These are phyloP conservation scores for Umimayanthus chanpuru DNA, from an alignment of 92 coral and sea anemone genomes.

Conservation along the genomic window DNA sequence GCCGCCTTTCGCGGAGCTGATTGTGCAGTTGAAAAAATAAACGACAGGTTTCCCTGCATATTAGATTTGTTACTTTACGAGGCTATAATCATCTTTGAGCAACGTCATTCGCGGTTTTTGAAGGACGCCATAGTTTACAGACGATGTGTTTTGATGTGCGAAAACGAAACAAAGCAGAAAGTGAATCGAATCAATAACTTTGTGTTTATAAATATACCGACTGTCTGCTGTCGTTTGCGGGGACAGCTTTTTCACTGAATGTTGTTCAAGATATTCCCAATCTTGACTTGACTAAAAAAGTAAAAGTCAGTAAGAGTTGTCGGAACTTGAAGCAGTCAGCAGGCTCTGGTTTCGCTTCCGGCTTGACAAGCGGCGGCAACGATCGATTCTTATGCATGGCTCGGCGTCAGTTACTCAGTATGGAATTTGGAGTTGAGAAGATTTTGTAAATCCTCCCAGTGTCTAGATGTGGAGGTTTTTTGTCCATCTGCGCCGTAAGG, in stretches of 20 bases:
- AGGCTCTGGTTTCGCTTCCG: neutral
- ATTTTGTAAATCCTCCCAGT: neutral
- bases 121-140: constrained; percentile 6
- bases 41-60: constrained; percentile 41
- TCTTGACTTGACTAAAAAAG: neutral
- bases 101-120: constrained; percentile 21
- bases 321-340: neutral
- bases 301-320: neutral
- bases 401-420: neutral
- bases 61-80: constrained; percentile 14
- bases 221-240: neutral
- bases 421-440: neutral
- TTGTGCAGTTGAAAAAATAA: constrained; percentile 34
- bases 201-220: neutral
- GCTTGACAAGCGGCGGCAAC: neutral
- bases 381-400: neutral
- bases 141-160: constrained; percentile 14
- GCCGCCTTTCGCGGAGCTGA: constrained; percentile 12
- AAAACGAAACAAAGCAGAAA: neutral
- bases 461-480: neutral
- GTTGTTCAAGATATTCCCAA: neutral
- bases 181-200: neutral
- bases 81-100: neutral
- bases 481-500: constrained; percentile 3
- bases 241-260: neutral